These are phyloP conservation scores for Lepus townsendii DNA, from an alignment of 2,797 vertebrate genomes.

Conservation along the genomic window DNA sequence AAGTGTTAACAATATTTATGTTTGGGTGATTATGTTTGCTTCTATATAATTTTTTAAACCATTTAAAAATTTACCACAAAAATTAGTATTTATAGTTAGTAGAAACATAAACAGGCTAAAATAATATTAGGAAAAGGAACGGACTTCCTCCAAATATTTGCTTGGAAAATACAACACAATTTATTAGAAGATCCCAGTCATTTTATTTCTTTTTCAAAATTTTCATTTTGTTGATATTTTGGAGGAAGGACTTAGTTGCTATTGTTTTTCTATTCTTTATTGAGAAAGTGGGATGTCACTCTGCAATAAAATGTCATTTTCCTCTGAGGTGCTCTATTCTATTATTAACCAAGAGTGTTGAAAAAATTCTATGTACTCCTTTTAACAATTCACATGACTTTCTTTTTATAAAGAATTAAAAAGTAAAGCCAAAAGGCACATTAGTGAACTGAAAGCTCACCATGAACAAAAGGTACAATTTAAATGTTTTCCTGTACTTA, in stretches of 20 bases:
- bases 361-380: neutral
- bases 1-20: neutral
- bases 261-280: neutral
- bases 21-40: conserved; percentile 15
- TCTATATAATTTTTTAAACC: neutral
- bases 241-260: neutral
- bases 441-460: no score
- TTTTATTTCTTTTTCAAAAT: conserved; percentile 10
- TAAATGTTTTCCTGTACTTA: neutral
- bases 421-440: no score
- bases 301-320: neutral
- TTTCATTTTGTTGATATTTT: conserved; percentile 22
- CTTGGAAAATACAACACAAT: neutral
- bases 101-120: conserved; percentile 3
- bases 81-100: conserved; percentile 20
- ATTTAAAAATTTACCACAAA: neutral
- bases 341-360: neutral
- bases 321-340: neutral
- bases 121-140: neutral
- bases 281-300: neutral
- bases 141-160: neutral
- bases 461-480: neutral
- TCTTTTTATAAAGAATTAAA: no score
- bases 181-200: neutral
- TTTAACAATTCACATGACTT: neutral